Conservation (phyloP, 2,797 vertebrate genomes). For the Pseudochirops corinnae region DNA sequence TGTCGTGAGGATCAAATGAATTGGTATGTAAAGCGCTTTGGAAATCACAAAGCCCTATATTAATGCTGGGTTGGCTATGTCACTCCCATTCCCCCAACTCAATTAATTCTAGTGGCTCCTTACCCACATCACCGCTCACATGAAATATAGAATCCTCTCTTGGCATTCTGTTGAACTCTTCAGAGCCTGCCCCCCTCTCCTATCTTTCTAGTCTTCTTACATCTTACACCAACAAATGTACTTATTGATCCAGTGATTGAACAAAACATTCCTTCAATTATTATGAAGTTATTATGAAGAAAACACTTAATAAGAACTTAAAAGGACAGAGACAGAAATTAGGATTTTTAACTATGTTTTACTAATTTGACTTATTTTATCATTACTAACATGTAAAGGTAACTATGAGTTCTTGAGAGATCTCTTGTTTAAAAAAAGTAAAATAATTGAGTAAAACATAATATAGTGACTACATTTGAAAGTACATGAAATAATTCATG, state of each 20-base stretch:
- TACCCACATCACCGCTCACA: not conserved
- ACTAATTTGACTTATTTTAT: not conserved
- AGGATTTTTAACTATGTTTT: not conserved
- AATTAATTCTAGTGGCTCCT: not conserved
- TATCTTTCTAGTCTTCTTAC: not conserved
- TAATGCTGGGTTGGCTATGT: not conserved
- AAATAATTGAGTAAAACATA: not conserved
- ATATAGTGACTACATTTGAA: not conserved
- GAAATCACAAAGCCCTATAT: not conserved
- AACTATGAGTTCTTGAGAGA: not conserved
- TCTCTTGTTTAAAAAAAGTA: not conserved
- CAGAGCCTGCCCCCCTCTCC: not conserved
- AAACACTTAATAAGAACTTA: not conserved
- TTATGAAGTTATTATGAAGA: not conserved
- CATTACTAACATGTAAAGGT: not conserved
- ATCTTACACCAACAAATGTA: not conserved
- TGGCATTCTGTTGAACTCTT: not conserved
- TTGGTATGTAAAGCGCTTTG: not conserved
- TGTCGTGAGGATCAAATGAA: not conserved
- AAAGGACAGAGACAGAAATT: not conserved
- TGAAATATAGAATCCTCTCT: not conserved
- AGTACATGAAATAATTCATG: not conserved
- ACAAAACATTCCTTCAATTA: not conserved
- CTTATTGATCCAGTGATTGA: not conserved
- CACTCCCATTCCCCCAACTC: not conserved